A percentile compares a stretch with the other conserved stretches of the same genome.
phyloP scores from a whole-genome alignment of 1,140 invertebrate genomes.

The Holotrichia oblita region DNA sequence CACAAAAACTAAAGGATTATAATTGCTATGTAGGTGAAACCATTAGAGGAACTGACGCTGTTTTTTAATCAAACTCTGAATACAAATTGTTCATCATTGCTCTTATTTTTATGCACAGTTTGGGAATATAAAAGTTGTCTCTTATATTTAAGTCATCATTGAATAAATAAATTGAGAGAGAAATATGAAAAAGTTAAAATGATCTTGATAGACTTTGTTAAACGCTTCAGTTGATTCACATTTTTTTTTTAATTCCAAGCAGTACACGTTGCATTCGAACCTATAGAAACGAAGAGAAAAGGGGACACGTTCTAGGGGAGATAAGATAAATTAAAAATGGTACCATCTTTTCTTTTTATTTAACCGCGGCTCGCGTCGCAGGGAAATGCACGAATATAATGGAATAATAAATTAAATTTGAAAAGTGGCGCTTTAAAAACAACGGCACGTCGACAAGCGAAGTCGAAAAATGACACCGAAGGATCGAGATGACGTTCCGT shows the following conservation, averaged over 20 bases:
- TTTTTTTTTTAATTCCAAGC: neutral
- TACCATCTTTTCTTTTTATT: neutral
- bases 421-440: conserved; percentile 5
- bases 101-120: too few species aligned
- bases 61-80: neutral
- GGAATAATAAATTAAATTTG: conserved; percentile 21
- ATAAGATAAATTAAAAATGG: conserved; percentile 14
- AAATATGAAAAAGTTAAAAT: too few species aligned
- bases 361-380: neutral
- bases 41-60: too few species aligned
- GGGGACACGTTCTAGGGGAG: conserved; percentile 1
- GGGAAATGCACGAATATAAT: neutral
- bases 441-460: neutral
- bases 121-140: too few species aligned
- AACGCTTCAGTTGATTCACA: too few species aligned
- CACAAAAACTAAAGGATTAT: neutral
- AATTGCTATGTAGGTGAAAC: neutral
- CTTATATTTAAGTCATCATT: too few species aligned
- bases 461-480: conserved; percentile 4
- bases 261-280: neutral
- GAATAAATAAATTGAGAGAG: too few species aligned
- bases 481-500: neutral
- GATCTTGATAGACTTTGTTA: too few species aligned
- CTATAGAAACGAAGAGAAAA: neutral
- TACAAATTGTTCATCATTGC: too few species aligned